phyloP scores from a whole-genome alignment of 2,888 invertebrate genomes.

The Plusia festucae region DNA sequence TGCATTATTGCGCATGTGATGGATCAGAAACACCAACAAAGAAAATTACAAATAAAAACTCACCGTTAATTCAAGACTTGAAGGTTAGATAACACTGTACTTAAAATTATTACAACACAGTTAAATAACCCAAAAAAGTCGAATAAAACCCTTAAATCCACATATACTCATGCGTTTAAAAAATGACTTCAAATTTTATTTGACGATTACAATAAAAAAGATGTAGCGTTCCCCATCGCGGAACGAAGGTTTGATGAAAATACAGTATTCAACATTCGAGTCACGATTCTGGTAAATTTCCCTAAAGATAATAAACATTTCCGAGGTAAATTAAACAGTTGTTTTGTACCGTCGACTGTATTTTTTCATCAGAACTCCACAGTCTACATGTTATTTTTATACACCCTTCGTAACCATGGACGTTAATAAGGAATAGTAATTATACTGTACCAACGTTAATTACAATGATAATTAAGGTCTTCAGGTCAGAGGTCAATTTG shows the following conservation, averaged over 20 bases:
- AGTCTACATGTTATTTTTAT: conserved; percentile 55
- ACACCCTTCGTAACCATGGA: conserved; percentile 28
- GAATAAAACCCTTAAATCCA: conserved; percentile 44
- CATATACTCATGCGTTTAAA: conserved; percentile 46
- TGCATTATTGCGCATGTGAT: too few relatives aligned
- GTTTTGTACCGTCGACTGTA: conserved; percentile 62
- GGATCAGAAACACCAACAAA: too few relatives aligned
- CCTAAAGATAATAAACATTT: conserved; percentile 86
- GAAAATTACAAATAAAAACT: neutral
- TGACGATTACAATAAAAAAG: conserved; percentile 70
- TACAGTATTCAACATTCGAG: conserved; percentile 71
- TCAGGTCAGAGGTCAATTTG: conserved; percentile 44
- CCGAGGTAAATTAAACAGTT: conserved; percentile 82
- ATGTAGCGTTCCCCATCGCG: conserved; percentile 54
- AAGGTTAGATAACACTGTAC: neutral
- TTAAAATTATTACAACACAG: conserved; percentile 1
- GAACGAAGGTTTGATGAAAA: conserved; percentile 70
- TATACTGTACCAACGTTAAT: conserved; percentile 55
- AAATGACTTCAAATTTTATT: conserved; percentile 65
- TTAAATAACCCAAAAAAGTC: conserved; percentile 9
- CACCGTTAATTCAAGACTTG: neutral
- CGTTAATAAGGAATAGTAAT: conserved; percentile 50
- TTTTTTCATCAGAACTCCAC: conserved; percentile 46
- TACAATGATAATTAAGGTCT: conserved; percentile 42
- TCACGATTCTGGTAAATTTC: conserved; percentile 83